phyloP scores from a whole-genome alignment of 2,888 invertebrate genomes.

The Amblyteles armatorius region DNA sequence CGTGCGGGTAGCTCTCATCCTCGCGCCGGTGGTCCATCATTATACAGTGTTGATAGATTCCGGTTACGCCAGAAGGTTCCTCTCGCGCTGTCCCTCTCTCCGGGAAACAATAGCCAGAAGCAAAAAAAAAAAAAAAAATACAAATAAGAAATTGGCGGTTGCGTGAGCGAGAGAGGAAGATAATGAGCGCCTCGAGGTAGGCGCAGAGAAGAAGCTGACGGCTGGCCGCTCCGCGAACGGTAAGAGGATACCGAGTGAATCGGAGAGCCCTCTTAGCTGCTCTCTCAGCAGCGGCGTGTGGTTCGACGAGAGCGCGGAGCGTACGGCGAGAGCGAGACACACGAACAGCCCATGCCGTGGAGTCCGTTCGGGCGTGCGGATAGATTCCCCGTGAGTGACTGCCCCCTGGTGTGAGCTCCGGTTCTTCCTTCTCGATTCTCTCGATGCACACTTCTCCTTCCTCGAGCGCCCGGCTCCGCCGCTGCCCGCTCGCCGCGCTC shows the following conservation, averaged over 20 bases:
- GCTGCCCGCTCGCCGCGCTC: conserved; percentile 28
- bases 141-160: conserved; percentile 25
- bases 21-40: conserved; percentile 55
- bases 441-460: conserved; percentile 40
- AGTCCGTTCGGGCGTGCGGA: conserved; percentile 14
- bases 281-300: conserved; percentile 8
- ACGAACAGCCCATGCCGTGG: background rate
- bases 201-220: conserved; percentile 15
- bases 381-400: conserved; percentile 58
- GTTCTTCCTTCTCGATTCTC: conserved; percentile 49
- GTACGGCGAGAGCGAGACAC: too few relatives aligned
- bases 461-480: conserved; percentile 3
- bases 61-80: background rate
- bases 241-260: conserved; percentile 55
- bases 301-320: background rate
- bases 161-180: conserved; percentile 35
- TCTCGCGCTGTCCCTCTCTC: background rate
- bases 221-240: conserved; percentile 21
- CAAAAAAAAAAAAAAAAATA: background rate
- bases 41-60: conserved; percentile 24
- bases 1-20: conserved; percentile 15
- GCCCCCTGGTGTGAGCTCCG: conserved; percentile 63
- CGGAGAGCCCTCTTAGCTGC: conserved; percentile 15
- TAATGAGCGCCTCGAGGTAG: conserved; percentile 7
- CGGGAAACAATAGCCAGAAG: conserved; percentile 48